Evolutionary conservation across 2,888 invertebrate genomes (phyloP).

Genomic region (Spialia ferax): DNA sequence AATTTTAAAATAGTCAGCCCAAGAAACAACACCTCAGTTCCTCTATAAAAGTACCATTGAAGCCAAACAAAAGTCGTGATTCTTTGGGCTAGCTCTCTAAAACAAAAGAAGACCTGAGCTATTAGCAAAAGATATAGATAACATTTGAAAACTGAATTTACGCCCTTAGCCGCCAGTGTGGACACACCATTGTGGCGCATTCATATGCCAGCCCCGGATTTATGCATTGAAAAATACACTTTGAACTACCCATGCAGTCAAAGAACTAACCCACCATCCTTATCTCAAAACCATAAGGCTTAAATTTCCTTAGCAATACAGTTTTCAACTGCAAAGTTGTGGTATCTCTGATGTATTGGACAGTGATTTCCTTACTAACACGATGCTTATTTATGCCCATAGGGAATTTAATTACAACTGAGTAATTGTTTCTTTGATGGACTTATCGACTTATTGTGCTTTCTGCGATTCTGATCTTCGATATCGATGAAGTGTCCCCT

Average conservation of each 20-base stretch:
- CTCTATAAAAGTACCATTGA: not conserved
- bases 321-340: not conserved
- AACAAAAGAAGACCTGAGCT: slow-evolving; percentile 47
- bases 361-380: slow-evolving; percentile 61
- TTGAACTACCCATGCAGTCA: not conserved
- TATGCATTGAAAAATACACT: slow-evolving; percentile 57
- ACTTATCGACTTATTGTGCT: slow-evolving; percentile 50
- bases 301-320: not conserved
- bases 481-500: slow-evolving; percentile 12
- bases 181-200: slow-evolving; percentile 76
- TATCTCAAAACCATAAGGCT: slow-evolving; percentile 41
- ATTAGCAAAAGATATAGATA: slow-evolving; percentile 62
- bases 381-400: slow-evolving; percentile 70
- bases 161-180: slow-evolving; percentile 56
- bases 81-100: slow-evolving; percentile 17
- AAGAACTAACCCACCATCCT: not conserved
- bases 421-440: slow-evolving; percentile 69
- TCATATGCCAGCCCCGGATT: slow-evolving; percentile 79
- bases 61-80: not conserved
- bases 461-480: slow-evolving; percentile 31
- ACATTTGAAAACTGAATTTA: slow-evolving; percentile 68
- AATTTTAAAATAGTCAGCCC: too few relatives aligned
- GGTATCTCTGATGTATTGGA: slow-evolving; percentile 65
- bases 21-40: not conserved
- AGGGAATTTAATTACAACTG: slow-evolving; percentile 74